A percentile compares a stretch with the other conserved stretches of the same genome.
Evolutionary conservation across 2,113 vertebrate genomes (phyloP).

Genomic region (Erinaceus europaeus): DNA sequence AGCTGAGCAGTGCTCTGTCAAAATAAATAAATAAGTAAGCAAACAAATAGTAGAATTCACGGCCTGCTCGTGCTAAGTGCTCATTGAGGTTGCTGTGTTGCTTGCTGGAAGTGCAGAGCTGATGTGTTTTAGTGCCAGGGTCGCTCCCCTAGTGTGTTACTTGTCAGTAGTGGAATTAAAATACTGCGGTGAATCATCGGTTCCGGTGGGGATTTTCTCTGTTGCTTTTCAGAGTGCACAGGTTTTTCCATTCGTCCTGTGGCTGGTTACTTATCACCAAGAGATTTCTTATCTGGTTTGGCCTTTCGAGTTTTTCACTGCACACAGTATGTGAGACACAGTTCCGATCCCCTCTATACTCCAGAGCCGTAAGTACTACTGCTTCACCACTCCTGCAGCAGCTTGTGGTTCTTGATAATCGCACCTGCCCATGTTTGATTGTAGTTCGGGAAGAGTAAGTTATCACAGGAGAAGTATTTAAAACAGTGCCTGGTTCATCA

Average conservation of each 20-base stretch:
- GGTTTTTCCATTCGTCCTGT: conserved; percentile 97
- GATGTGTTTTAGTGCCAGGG: not conserved
- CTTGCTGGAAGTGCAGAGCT: not conserved
- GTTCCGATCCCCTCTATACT: conserved; percentile 97
- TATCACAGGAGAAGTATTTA: not conserved
- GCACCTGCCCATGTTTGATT: not conserved
- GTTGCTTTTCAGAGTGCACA: conserved; percentile 87
- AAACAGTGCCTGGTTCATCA: not conserved
- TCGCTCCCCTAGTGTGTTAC: not conserved
- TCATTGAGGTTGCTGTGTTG: no score
- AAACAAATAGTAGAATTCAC: no score
- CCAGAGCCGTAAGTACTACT: conserved; percentile 94
- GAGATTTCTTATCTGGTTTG: conserved; percentile 97
- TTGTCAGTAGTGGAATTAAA: not conserved
- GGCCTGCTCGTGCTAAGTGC: no score
- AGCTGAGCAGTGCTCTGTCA: no score
- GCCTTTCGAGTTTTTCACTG: conserved; percentile 99
- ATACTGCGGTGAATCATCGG: not conserved
- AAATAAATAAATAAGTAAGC: no score
- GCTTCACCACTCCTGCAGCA: not conserved
- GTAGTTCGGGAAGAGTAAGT: not conserved
- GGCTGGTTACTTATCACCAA: conserved; percentile 95
- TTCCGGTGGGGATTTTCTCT: conserved; percentile 4
- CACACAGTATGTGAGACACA: conserved; percentile 97
- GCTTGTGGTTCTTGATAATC: not conserved